Conservation (phyloP, 2,888 invertebrate species). For the Pyralis farinalis region DNA sequence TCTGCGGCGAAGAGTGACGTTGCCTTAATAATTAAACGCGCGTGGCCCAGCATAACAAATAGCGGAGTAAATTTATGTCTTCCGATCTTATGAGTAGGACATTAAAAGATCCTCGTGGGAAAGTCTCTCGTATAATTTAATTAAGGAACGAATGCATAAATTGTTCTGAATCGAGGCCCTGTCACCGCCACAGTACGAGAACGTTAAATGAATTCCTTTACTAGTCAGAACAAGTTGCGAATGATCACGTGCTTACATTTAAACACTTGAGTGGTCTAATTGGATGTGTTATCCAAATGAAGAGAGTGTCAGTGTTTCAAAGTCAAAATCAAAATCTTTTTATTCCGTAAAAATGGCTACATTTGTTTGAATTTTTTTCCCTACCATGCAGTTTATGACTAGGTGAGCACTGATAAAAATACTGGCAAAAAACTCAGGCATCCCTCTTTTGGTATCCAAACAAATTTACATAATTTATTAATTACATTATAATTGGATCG, state of each 20-base stretch:
- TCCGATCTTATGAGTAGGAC: slow-evolving; percentile 59
- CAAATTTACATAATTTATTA: too few species aligned
- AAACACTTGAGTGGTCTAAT: too few species aligned
- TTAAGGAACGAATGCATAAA: slow-evolving; percentile 50
- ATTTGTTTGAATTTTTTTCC: too few species aligned
- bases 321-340: too few species aligned
- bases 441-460: too few species aligned
- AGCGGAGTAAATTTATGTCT: slow-evolving; percentile 59
- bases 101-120: slow-evolving; percentile 60
- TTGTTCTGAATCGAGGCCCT: slow-evolving; percentile 31
- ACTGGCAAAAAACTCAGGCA: too few species aligned
- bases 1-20: slow-evolving; percentile 10
- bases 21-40: slow-evolving; percentile 28
- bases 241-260: neutral
- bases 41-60: slow-evolving; percentile 61
- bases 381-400: too few species aligned
- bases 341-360: too few species aligned
- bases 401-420: too few species aligned
- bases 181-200: slow-evolving; percentile 12
- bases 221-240: slow-evolving; percentile 18
- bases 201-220: slow-evolving; percentile 18
- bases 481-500: too few species aligned
- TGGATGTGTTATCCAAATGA: too few species aligned
- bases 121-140: slow-evolving; percentile 53
- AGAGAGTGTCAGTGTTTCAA: too few species aligned